Evolutionary conservation across 2,797 vertebrate genomes (phyloP).

Genomic region (Iguana delicatissima): DNA sequence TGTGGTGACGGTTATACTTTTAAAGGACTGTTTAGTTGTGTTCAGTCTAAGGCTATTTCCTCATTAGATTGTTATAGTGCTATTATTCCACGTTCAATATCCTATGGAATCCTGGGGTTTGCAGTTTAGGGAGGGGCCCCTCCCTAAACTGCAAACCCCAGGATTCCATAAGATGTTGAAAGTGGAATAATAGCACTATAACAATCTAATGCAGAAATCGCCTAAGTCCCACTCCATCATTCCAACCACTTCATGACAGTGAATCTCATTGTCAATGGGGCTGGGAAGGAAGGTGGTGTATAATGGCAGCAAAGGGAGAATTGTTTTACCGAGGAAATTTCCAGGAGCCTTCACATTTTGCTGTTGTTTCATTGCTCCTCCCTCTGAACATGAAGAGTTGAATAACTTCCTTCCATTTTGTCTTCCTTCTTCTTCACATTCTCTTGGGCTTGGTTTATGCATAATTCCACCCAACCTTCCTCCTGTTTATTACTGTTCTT

Average conservation of each 20-base stretch:
- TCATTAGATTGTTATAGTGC: too few relatives aligned
- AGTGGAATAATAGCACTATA: too few relatives aligned
- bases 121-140: too few relatives aligned
- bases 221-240: background rate
- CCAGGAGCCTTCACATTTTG: too few relatives aligned
- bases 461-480: constrained; percentile 55
- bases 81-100: too few relatives aligned
- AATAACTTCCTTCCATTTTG: constrained; percentile 1
- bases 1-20: too few relatives aligned
- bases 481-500: constrained; percentile 69
- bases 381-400: background rate
- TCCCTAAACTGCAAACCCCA: too few relatives aligned
- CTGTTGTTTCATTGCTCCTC: background rate
- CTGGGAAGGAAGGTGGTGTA: background rate
- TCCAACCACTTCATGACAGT: background rate
- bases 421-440: constrained; percentile 48
- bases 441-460: constrained; percentile 50
- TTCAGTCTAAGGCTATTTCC: too few relatives aligned
- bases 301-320: background rate
- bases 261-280: background rate
- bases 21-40: too few relatives aligned
- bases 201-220: background rate
- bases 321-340: background rate
- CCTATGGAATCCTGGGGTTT: too few relatives aligned
- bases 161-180: too few relatives aligned